A percentile compares a stretch with the other conserved stretches of the same genome.
Evolutionary conservation across 2,888 invertebrate species (phyloP).

Genomic region (Harmothoe impar): DNA sequence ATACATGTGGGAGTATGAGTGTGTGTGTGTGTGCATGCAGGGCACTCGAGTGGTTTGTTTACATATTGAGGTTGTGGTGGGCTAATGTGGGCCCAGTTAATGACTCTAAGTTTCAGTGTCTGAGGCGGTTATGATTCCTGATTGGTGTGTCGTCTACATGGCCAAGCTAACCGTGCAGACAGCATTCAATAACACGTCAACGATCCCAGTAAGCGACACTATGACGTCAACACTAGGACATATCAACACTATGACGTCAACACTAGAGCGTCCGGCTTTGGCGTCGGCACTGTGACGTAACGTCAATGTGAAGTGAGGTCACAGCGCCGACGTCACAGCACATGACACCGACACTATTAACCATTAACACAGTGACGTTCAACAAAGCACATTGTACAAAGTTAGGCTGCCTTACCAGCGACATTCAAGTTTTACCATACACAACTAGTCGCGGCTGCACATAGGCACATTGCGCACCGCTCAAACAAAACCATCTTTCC

Average conservation of each 20-base stretch:
- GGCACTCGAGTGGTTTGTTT: slow-evolving; percentile 14
- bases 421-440: slow-evolving; percentile 59
- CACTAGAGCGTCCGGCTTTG: neutral
- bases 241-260: slow-evolving; percentile 9
- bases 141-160: slow-evolving; percentile 30
- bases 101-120: slow-evolving; percentile 10
- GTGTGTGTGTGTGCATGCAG: neutral
- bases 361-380: neutral
- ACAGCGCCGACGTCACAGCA: neutral
- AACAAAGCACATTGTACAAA: slow-evolving; percentile 46
- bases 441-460: slow-evolving; percentile 27
- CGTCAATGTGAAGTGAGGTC: neutral
- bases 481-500: neutral
- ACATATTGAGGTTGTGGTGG: slow-evolving; percentile 2
- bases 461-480: neutral
- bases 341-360: slow-evolving; percentile 9
- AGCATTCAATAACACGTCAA: slow-evolving; percentile 3
- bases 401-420: slow-evolving; percentile 52
- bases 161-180: slow-evolving; percentile 24
- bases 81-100: neutral
- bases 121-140: slow-evolving; percentile 47
- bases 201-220: slow-evolving; percentile 28
- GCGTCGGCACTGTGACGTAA: neutral
- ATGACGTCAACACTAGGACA: slow-evolving; percentile 5
- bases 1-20: neutral